These are phyloP conservation scores for Hyaena hyaena DNA, from an alignment of 2,113 vertebrate species.

Conservation along the genomic window DNA sequence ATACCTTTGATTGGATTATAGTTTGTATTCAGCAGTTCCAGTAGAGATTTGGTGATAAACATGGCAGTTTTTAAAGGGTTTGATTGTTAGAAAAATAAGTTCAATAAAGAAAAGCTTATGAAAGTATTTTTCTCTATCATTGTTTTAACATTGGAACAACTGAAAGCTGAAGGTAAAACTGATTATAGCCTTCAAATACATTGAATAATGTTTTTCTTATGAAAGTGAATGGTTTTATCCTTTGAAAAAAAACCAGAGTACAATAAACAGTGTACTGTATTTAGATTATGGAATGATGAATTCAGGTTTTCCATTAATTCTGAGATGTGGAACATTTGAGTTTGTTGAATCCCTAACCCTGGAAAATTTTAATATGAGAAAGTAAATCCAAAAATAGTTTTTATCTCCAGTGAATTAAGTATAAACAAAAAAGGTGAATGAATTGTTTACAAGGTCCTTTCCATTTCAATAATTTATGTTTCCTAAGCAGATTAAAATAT, in stretches of 20 bases:
- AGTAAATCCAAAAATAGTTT: background rate
- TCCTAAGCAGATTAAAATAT: background rate
- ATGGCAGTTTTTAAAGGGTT: background rate
- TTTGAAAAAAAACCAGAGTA: background rate
- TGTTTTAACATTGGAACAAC: conserved; percentile 32
- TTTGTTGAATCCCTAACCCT: background rate
- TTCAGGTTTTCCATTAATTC: background rate
- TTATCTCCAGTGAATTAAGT: background rate
- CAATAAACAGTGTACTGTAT: background rate
- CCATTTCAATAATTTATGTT: background rate
- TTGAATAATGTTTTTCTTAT: background rate
- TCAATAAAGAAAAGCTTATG: conserved; percentile 9
- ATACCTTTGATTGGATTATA: background rate
- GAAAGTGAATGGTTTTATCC: background rate
- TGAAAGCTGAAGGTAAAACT: conserved; percentile 17
- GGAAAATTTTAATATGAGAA: conserved; percentile 2
- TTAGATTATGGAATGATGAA: background rate
- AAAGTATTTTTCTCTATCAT: background rate
- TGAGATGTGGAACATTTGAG: background rate
- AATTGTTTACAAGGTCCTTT: background rate
- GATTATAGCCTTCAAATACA: background rate
- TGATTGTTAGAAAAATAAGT: conserved; percentile 18
- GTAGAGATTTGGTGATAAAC: background rate
- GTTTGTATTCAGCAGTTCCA: background rate
- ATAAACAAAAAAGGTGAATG: background rate